Conservation (phyloP, 2,113 vertebrate species). For the Anguilla rostrata region DNA sequence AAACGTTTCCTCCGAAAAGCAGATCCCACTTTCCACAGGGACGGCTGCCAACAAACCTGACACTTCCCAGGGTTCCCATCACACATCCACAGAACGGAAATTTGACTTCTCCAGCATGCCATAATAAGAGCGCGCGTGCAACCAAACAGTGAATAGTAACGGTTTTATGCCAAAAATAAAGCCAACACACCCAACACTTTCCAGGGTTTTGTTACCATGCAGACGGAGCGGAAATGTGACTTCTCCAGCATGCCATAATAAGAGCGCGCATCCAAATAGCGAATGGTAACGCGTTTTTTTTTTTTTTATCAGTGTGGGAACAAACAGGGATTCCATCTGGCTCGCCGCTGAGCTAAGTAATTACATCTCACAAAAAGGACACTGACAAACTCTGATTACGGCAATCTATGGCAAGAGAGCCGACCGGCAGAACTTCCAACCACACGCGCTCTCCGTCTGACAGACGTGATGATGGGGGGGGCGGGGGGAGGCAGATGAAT, state of each 20-base stretch:
- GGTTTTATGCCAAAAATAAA: background rate
- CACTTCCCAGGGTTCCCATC: background rate
- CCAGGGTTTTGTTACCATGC: background rate
- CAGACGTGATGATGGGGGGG: background rate
- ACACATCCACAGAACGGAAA: background rate
- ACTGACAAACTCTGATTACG: background rate
- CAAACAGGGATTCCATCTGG: conserved; percentile 10
- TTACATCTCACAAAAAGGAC: background rate
- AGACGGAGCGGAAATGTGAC: background rate
- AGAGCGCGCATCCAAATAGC: background rate
- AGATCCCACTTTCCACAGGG: background rate
- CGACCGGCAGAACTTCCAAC: background rate
- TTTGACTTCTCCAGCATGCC: background rate
- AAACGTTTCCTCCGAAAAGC: background rate
- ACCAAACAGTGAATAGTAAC: background rate
- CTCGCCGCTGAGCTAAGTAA: background rate
- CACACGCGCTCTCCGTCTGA: background rate
- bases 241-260: background rate
- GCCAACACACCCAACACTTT: too few species aligned
- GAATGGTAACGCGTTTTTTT: background rate
- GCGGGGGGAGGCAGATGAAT: background rate
- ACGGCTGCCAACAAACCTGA: background rate
- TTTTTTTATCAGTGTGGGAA: background rate
- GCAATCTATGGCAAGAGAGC: background rate
- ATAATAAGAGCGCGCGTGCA: background rate